These are phyloP conservation scores for Tragelaphus scriptus DNA, from an alignment of 2,113 vertebrate genomes.

Conservation along the genomic window DNA sequence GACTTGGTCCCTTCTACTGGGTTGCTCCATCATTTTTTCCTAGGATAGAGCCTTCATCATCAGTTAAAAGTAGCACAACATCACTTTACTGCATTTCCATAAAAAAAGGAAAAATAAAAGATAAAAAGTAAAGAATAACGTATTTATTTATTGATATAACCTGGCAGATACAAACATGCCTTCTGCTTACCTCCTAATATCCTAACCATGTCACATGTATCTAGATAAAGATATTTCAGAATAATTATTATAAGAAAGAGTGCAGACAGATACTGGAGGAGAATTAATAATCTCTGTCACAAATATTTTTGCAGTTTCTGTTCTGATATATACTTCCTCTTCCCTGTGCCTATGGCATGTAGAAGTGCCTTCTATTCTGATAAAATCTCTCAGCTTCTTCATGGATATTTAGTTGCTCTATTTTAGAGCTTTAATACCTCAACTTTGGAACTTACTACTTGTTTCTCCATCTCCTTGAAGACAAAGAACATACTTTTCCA, in stretches of 20 bases:
- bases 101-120: not conserved
- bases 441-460: not conserved
- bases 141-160: not conserved
- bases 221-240: not conserved
- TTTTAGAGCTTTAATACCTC: not conserved
- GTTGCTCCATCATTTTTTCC: not conserved
- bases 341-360: not conserved
- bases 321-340: not conserved
- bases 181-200: not conserved
- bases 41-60: not conserved
- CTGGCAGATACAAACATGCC: not conserved
- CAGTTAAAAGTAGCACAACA: not conserved
- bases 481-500: not conserved
- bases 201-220: not conserved
- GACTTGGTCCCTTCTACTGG: not conserved
- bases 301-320: not conserved
- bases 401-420: not conserved
- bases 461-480: not conserved
- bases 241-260: not conserved
- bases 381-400: not conserved
- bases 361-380: not conserved
- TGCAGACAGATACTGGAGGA: not conserved
- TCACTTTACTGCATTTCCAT: not conserved
- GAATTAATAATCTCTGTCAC: not conserved
- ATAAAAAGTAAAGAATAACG: not conserved